Evolutionary conservation across 2,888 invertebrate species (phyloP).

Genomic region (Asteroscopus sphinx): DNA sequence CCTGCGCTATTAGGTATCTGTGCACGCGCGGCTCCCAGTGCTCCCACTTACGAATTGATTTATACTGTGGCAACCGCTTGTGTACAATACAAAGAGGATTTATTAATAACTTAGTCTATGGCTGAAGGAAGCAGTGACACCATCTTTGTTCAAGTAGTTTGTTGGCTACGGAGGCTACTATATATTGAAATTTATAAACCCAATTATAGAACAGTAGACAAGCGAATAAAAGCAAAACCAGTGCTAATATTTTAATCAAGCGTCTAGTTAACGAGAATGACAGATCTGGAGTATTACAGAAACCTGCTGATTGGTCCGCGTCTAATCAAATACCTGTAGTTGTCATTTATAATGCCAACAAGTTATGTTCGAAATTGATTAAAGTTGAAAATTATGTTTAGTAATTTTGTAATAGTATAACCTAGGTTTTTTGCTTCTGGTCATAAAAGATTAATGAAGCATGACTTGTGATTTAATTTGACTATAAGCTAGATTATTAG

Average conservation of each 20-base stretch:
- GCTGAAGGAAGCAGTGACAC: no score
- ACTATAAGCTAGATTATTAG: not conserved
- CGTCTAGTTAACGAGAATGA: slow-evolving; percentile 8
- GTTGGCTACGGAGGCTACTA: no score
- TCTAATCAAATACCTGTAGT: slow-evolving; percentile 4
- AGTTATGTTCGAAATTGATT: slow-evolving; percentile 29
- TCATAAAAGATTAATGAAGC: slow-evolving; percentile 28
- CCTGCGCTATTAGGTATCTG: slow-evolving; percentile 53
- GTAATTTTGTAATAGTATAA: slow-evolving; percentile 12
- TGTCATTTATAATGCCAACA: slow-evolving; percentile 11
- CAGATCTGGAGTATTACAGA: slow-evolving; percentile 16
- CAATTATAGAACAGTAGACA: no score
- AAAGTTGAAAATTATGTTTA: slow-evolving; percentile 24
- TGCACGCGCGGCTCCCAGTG: slow-evolving; percentile 36
- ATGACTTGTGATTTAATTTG: slow-evolving; percentile 24
- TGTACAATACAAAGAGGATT: slow-evolving; percentile 25
- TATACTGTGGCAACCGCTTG: slow-evolving; percentile 34
- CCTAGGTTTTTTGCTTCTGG: slow-evolving; percentile 26
- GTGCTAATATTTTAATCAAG: slow-evolving; percentile 14
- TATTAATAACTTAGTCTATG: slow-evolving; percentile 17
- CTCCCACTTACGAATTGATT: slow-evolving; percentile 56
- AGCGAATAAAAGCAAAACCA: not conserved
- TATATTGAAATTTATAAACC: no score
- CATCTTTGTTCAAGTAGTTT: no score
- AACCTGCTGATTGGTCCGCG: slow-evolving; percentile 4